A percentile compares a stretch with the other conserved stretches of the same genome.
phyloP scores from a whole-genome alignment of 30 jellyfish, hydroid and myxozoan genomes.

The Sanderia malayensis region DNA sequence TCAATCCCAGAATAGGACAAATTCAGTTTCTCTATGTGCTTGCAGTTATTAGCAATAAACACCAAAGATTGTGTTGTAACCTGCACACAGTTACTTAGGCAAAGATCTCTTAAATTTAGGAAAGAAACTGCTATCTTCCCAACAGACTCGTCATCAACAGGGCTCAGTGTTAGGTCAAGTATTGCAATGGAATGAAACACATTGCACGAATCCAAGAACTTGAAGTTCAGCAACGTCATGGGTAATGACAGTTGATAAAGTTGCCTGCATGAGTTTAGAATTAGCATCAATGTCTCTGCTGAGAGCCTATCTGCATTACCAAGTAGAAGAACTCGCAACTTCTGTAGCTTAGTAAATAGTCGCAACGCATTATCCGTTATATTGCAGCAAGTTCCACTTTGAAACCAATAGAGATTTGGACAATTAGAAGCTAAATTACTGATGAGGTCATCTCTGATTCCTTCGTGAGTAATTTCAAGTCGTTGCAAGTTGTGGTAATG shows the following conservation, averaged over 20 bases:
- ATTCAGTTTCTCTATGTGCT: slow-evolving; percentile 28
- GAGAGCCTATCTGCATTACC: slow-evolving; percentile 60
- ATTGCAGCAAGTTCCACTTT: slow-evolving; percentile 27
- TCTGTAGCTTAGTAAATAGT: slow-evolving; percentile 1
- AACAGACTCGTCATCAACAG: slow-evolving; percentile 38
- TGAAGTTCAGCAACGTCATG: slow-evolving; percentile 19
- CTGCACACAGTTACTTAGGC: slow-evolving; percentile 48
- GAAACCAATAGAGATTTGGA: slow-evolving; percentile 22
- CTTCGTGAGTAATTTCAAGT: slow-evolving; percentile 24
- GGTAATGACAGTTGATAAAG: slow-evolving; percentile 26
- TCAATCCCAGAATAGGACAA: slow-evolving; percentile 50
- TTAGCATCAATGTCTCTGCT: slow-evolving; percentile 8
- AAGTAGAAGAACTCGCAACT: slow-evolving; percentile 14
- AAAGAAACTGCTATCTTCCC: slow-evolving; percentile 18
- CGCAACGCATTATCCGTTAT: slow-evolving; percentile 22
- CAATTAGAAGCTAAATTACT: slow-evolving; percentile 17
- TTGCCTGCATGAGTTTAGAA: slow-evolving; percentile 20
- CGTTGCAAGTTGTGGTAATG: slow-evolving; percentile 40
- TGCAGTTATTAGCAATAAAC: slow-evolving; percentile 28
- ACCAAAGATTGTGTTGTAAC: slow-evolving; percentile 25
- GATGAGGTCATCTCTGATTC: slow-evolving; percentile 27
- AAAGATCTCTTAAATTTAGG: slow-evolving; percentile 10
- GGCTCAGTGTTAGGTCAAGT: slow-evolving; percentile 42
- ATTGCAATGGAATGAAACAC: slow-evolving; percentile 16
- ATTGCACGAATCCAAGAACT: background rate